These are phyloP conservation scores for Hirtodrosophila trivittata DNA, from an alignment of 2,888 invertebrate species.

Conservation along the genomic window DNA sequence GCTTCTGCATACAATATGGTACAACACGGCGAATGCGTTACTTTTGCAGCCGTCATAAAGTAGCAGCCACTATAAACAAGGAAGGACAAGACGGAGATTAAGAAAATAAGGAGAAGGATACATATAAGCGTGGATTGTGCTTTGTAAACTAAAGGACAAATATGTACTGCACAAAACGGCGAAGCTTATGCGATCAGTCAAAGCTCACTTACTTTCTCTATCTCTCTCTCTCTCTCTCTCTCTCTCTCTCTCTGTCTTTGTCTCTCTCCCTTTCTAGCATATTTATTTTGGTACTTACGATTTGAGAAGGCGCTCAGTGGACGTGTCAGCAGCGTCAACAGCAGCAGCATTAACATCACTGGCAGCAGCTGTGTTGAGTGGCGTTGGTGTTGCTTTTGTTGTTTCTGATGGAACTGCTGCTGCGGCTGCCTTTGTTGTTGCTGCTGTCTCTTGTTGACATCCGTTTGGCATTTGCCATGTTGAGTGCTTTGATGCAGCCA, in stretches of 20 bases:
- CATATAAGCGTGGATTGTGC: neutral
- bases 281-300: conserved; percentile 54
- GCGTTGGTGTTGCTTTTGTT: conserved; percentile 29
- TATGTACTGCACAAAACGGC: neutral
- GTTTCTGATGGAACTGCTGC: conserved; percentile 24
- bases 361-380: conserved; percentile 47
- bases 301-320: conserved; percentile 59
- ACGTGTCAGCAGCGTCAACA: conserved; percentile 59
- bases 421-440: conserved; percentile 19
- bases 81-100: conserved; percentile 3
- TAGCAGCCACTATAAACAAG: conserved; percentile 35
- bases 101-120: neutral
- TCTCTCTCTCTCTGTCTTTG: neutral
- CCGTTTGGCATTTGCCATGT: conserved; percentile 32
- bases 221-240: neutral
- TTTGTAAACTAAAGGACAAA: neutral
- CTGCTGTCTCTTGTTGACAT: conserved; percentile 15
- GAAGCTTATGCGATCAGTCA: neutral
- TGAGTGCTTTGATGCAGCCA: conserved; percentile 41
- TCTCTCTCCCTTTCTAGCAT: neutral
- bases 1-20: conserved; percentile 54
- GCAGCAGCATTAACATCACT: conserved; percentile 55
- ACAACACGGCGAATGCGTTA: conserved; percentile 43
- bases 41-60: conserved; percentile 28
- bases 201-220: neutral